phyloP scores from a whole-genome alignment of 2,888 invertebrate species.

The Teinopalpus imperialis region DNA sequence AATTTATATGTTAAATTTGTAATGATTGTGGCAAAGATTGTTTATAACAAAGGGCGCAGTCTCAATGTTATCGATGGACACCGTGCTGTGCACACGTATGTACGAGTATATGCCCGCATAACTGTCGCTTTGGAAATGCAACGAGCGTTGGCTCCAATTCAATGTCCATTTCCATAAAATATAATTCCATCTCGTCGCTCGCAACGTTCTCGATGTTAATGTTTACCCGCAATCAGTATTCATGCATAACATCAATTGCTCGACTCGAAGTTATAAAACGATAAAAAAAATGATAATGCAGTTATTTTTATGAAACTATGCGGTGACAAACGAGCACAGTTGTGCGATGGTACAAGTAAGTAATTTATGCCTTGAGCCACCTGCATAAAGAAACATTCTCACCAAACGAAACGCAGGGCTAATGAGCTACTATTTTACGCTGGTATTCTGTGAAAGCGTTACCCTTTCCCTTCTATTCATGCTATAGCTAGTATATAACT shows the following conservation, averaged over 20 bases:
- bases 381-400: too few species aligned
- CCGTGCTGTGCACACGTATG: constrained; percentile 47
- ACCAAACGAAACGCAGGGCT: too few species aligned
- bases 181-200: constrained; percentile 59
- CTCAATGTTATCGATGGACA: constrained; percentile 73
- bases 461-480: too few species aligned
- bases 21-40: constrained; percentile 77
- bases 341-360: too few species aligned
- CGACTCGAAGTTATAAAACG: constrained; percentile 40
- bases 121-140: constrained; percentile 68
- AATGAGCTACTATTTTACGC: too few species aligned
- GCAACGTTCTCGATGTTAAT: constrained; percentile 57
- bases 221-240: constrained; percentile 46
- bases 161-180: constrained; percentile 76
- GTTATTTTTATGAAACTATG: too few species aligned
- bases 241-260: constrained; percentile 45
- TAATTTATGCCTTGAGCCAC: too few species aligned
- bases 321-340: too few species aligned
- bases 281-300: too few species aligned
- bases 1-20: constrained; percentile 79
- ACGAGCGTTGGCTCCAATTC: constrained; percentile 68
- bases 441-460: too few species aligned
- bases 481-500: too few species aligned
- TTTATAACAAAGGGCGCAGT: constrained; percentile 75
- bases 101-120: constrained; percentile 65